A percentile compares a stretch with the other conserved stretches of the same genome.
phyloP scores from a whole-genome alignment of 1,140 invertebrate genomes.

The Littorina saxatilis region DNA sequence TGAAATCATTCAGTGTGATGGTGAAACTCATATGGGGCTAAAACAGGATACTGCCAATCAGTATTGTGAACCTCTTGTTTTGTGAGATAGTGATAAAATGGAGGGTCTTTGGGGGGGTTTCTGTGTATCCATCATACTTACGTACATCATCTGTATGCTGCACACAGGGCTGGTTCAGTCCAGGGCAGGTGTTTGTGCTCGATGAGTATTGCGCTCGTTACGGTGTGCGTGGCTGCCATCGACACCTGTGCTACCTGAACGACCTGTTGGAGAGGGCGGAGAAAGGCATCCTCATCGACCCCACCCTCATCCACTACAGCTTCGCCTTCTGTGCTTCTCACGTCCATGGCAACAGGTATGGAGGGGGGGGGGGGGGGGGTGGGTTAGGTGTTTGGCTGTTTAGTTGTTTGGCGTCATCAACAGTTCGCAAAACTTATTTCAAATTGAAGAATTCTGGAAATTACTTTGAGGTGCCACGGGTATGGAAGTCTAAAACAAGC shows the following conservation, averaged over 20 bases:
- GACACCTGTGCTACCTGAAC: slow-evolving; percentile 96
- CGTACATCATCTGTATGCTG: too few species aligned
- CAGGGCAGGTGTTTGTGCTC: slow-evolving; percentile 97
- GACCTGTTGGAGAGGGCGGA: slow-evolving; percentile 97
- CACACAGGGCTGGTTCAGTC: slow-evolving; percentile 99
- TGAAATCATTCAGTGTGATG: too few species aligned
- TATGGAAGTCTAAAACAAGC: too few species aligned
- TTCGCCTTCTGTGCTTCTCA: slow-evolving; percentile 99
- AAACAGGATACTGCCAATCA: too few species aligned
- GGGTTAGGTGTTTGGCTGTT: background rate
- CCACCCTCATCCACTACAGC: slow-evolving; percentile 98
- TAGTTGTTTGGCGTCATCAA: background rate
- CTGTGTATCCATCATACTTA: too few species aligned
- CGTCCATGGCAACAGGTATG: slow-evolving; percentile 94
- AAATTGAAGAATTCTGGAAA: background rate
- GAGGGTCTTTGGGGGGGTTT: too few species aligned
- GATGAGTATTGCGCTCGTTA: slow-evolving; percentile 99
- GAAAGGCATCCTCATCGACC: slow-evolving; percentile 96
- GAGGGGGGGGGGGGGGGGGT: background rate
- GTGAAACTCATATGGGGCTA: too few species aligned
- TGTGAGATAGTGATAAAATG: too few species aligned
- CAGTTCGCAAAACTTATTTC: background rate
- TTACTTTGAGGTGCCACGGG: too few species aligned
- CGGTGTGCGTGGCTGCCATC: slow-evolving; percentile 96
- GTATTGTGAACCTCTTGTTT: too few species aligned